phyloP scores from a whole-genome alignment of 2,888 invertebrate species.

The Portevinia maculata region DNA sequence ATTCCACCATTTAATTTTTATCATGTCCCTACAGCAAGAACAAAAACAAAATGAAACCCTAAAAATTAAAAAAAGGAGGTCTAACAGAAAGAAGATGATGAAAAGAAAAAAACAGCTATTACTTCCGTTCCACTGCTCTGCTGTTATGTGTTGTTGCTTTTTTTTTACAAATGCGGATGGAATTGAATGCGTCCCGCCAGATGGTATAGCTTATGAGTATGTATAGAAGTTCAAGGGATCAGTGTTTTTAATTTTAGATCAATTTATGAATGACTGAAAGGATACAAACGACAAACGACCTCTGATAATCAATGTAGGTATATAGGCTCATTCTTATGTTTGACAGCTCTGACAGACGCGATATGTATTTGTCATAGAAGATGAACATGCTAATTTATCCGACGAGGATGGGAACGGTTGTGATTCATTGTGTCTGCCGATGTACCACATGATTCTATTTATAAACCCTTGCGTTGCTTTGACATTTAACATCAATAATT shows the following conservation, averaged over 20 bases:
- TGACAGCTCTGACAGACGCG: constrained; percentile 38
- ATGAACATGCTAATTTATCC: constrained; percentile 9
- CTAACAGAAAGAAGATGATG: constrained; percentile 15
- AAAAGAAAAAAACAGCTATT: constrained; percentile 46
- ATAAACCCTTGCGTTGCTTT: constrained; percentile 29
- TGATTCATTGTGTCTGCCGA: constrained; percentile 30
- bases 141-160: constrained; percentile 8
- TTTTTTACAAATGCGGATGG: not conserved
- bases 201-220: constrained; percentile 61
- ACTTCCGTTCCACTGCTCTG: constrained; percentile 62
- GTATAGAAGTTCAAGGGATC: constrained; percentile 63
- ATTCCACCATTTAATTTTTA: constrained; percentile 53
- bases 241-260: constrained; percentile 40
- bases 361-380: not conserved
- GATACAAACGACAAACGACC: constrained; percentile 35
- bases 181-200: constrained; percentile 68
- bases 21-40: constrained; percentile 31
- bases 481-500: constrained; percentile 22
- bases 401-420: constrained; percentile 7
- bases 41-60: constrained; percentile 14
- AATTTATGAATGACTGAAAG: constrained; percentile 58
- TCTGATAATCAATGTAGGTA: constrained; percentile 59
- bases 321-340: constrained; percentile 27
- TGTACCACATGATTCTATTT: constrained; percentile 59
- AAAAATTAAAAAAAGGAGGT: constrained; percentile 24